A percentile compares a stretch with the other conserved stretches of the same genome.
Conservation (phyloP, 2,113 vertebrate genomes). For the Toxostoma redivivum region DNA sequence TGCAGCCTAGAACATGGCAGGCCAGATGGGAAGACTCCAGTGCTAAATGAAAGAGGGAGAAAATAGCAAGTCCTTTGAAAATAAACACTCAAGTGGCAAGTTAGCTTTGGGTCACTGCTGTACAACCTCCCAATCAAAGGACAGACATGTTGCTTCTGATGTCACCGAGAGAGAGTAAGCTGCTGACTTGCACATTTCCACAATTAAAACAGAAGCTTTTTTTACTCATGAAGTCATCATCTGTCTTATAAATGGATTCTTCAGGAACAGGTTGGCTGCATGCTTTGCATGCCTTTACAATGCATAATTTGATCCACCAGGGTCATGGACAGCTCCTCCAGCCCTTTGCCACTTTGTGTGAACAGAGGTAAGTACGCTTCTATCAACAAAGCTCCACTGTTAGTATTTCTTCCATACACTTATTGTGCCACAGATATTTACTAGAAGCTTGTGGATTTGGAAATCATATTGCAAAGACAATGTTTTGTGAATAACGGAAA, state of each 20-base stretch:
- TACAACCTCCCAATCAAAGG: not conserved
- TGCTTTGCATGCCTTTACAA: conserved; percentile 11
- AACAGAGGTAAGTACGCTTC: not conserved
- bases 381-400: not conserved
- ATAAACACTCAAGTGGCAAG: not conserved
- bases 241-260: conserved; percentile 46
- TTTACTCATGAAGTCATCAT: conserved; percentile 49
- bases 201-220: conserved; percentile 53
- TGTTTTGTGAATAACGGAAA: not conserved
- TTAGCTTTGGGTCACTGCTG: not conserved
- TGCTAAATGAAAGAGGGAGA: not conserved
- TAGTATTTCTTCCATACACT: not conserved
- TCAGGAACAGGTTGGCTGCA: conserved; percentile 35
- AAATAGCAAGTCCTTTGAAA: not conserved
- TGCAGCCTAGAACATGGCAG: not conserved
- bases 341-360: not conserved
- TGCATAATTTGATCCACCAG: conserved; percentile 15
- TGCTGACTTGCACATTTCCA: conserved; percentile 42
- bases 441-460: not conserved
- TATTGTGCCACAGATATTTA: not conserved
- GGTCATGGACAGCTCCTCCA: not conserved
- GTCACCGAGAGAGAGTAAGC: not conserved
- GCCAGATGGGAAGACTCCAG: not conserved
- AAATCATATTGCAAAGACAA: not conserved
- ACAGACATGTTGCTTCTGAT: not conserved